Evolutionary conservation across 2,888 invertebrate genomes (phyloP).

Genomic region (Agrotis ipsilon): DNA sequence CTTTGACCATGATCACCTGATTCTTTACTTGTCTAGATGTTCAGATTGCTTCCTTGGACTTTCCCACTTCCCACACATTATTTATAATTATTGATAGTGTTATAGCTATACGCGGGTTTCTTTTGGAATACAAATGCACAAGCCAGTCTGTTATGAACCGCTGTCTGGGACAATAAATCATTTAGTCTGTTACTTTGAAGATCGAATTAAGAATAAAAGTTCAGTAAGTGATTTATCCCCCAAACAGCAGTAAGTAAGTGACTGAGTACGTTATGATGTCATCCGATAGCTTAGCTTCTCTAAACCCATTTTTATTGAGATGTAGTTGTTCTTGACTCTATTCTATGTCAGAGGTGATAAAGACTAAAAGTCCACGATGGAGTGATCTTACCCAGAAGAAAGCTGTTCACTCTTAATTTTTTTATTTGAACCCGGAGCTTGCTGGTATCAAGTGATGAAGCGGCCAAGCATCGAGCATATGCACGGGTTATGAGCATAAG

Average conservation of each 20-base stretch:
- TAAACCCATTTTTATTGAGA: too few relatives aligned
- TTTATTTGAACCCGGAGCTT: too few relatives aligned
- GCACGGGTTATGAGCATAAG: neutral
- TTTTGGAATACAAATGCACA: constrained; percentile 7
- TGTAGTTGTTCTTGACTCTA: too few relatives aligned
- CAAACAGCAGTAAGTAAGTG: constrained; percentile 18
- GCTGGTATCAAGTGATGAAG: too few relatives aligned
- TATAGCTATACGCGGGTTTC: neutral
- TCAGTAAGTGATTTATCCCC: constrained; percentile 18
- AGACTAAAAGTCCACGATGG: too few relatives aligned
- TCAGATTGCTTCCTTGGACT: too few relatives aligned
- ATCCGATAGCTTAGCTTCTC: neutral
- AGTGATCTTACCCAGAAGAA: too few relatives aligned
- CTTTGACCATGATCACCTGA: neutral
- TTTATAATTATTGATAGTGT: neutral
- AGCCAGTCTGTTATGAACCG: neutral
- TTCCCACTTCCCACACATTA: neutral
- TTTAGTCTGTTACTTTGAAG: constrained; percentile 3
- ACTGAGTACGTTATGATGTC: constrained; percentile 7
- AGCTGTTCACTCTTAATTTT: too few relatives aligned
- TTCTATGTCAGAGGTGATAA: too few relatives aligned
- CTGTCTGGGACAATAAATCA: constrained; percentile 18
- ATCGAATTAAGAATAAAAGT: constrained; percentile 6
- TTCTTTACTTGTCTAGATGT: neutral
- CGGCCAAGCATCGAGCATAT: too few relatives aligned